Evolutionary conservation across 2,113 vertebrate genomes (phyloP).

Genomic region (Dicentrarchus labrax): DNA sequence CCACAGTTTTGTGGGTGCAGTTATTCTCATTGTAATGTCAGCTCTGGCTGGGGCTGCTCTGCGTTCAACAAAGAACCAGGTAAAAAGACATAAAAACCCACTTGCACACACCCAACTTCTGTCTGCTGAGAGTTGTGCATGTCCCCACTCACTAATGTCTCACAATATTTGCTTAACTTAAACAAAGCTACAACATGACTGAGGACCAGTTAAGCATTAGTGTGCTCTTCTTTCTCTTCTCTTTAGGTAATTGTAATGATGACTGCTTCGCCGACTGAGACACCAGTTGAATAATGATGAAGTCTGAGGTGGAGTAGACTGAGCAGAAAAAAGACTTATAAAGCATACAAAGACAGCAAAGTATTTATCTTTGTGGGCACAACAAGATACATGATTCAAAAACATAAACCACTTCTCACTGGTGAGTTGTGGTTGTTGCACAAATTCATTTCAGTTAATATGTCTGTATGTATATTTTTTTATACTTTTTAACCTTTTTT

Average conservation of each 20-base stretch:
- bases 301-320: neutral
- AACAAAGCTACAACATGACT: neutral
- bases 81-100: conserved; percentile 23
- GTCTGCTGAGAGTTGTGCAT: neutral
- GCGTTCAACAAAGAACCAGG: conserved; percentile 71
- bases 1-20: conserved; percentile 29
- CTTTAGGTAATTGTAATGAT: conserved; percentile 62
- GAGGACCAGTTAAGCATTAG: neutral
- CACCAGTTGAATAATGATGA: conserved; percentile 34
- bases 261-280: conserved; percentile 1
- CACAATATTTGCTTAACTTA: neutral
- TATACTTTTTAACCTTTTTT: too few species aligned
- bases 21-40: conserved; percentile 73
- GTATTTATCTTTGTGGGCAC: neutral
- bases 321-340: neutral
- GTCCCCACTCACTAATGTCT: neutral
- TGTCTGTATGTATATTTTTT: too few species aligned
- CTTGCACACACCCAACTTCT: neutral
- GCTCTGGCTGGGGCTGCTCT: conserved; percentile 59
- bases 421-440: neutral
- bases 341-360: neutral
- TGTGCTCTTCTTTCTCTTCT: conserved; percentile 31
- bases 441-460: neutral
- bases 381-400: neutral
- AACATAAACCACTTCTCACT: neutral